These are phyloP conservation scores for Paralvinella palmiformis DNA, from an alignment of 1,140 invertebrate genomes.

Conservation along the genomic window DNA sequence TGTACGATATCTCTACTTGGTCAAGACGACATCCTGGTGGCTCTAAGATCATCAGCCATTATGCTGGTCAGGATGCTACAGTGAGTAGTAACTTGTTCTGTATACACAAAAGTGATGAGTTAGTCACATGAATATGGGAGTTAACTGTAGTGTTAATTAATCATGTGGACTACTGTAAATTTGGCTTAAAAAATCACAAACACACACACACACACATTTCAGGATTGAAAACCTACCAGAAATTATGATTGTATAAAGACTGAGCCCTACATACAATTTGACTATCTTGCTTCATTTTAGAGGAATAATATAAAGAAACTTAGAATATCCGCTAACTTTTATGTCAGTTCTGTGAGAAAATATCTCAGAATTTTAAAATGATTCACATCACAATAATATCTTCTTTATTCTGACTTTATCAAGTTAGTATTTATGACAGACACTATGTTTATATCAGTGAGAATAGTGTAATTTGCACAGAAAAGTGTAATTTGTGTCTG, in stretches of 20 bases:
- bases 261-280: background rate
- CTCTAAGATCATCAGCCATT: slow-evolving; percentile 39
- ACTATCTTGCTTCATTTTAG: background rate
- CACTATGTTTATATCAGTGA: too few species aligned
- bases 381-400: too few species aligned
- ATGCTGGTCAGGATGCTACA: slow-evolving; percentile 49
- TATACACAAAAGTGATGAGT: background rate
- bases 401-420: too few species aligned
- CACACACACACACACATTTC: background rate
- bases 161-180: background rate
- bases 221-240: background rate
- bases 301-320: background rate
- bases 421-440: too few species aligned
- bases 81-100: slow-evolving; percentile 29
- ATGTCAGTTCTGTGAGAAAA: too few species aligned
- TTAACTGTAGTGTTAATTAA: background rate
- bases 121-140: background rate
- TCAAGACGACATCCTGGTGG: slow-evolving; percentile 47
- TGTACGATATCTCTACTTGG: slow-evolving; percentile 45
- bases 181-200: background rate
- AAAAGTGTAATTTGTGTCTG: too few species aligned
- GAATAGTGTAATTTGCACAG: too few species aligned
- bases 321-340: background rate
- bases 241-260: background rate
- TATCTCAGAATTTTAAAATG: too few species aligned